Evolutionary conservation across 2,113 vertebrate species (phyloP).

Genomic region (Halichoerus grypus): DNA sequence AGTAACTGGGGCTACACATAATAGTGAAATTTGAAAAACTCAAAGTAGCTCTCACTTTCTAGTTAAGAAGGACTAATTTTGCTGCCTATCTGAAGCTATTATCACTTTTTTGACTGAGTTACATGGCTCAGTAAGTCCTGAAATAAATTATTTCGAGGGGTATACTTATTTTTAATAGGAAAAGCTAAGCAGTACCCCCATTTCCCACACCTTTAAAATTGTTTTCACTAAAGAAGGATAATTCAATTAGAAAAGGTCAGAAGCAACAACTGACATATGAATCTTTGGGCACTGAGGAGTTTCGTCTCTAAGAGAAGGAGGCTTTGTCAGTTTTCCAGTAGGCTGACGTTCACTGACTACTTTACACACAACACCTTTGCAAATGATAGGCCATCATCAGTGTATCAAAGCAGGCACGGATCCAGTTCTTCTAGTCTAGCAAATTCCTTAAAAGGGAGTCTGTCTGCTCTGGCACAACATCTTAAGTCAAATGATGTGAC

Average conservation of each 20-base stretch:
- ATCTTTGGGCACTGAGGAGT: conserved; percentile 39
- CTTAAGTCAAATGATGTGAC: not conserved
- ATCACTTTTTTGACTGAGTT: conserved; percentile 20
- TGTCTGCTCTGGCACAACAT: not conserved
- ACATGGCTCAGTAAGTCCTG: conserved; percentile 23
- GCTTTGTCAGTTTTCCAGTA: not conserved
- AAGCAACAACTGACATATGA: conserved; percentile 32
- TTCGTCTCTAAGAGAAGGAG: not conserved
- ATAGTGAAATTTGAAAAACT: conserved; percentile 5
- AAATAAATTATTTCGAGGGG: conserved; percentile 53
- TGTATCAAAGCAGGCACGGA: not conserved
- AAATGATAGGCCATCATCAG: conserved; percentile 6
- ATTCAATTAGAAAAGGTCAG: conserved; percentile 69
- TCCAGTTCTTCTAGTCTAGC: not conserved
- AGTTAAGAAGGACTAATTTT: conserved; percentile 50
- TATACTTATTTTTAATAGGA: conserved; percentile 70
- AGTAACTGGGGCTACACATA: not conserved
- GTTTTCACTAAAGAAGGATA: conserved; percentile 57
- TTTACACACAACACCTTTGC: not conserved
- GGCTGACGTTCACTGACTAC: conserved; percentile 39
- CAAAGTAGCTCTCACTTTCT: conserved; percentile 15
- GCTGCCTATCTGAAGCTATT: not conserved
- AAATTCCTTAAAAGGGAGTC: not conserved
- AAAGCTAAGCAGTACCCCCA: conserved; percentile 10
- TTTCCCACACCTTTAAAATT: conserved; percentile 38